Base-by-base conservation (phyloP, 2,888 invertebrate species). In the Aphrophora alni region DNA sequence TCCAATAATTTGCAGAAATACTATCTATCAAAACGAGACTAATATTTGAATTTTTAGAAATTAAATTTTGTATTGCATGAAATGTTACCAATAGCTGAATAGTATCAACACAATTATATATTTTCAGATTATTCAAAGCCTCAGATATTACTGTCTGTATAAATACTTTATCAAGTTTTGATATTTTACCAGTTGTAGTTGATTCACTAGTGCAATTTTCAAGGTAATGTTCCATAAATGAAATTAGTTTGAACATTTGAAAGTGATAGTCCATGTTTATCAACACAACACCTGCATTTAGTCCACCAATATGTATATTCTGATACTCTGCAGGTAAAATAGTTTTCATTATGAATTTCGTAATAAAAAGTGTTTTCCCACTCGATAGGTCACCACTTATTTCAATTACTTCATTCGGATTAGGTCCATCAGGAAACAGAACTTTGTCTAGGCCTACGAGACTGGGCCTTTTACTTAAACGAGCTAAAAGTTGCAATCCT, bases 401-500 rank as follows among this genome's bases (percentile, higher is more conserved):
- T 88, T 91, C 91, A 71, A 91, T 86, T 0, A 89, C 85, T 77
- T 90, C 89, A 27, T 87, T 88, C 7, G 85, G 83, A 75, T 84
- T 82, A 1, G 90, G 88, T 10, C 88, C 89, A 21, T 87, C 86
- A 1, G 85, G 83, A 21, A 92, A 92, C 80, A 92, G 84, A 44
- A 82, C 83, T 17, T 89, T 87, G 73, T 92, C 91, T 84, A 92
- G 88, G 28, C 88, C 88, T 82, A 86, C 84, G 14, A 91, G 84
- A 21, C 87, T 87, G 0, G 89, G 87, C 83, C 89, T 89, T 82
- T 87, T 88, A 24, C 87, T 88, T 38, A 92, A 84, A 85, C 92
- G 89, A 70, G 91, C 88, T 25, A 92, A 85, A 78, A 92, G 87
- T 86, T 92, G 92, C n/a, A 90, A 85, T 59, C 92, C 92, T 21